Evolutionary conservation across 2,113 vertebrate species (phyloP).

Genomic region (Rafetus swinhoei): DNA sequence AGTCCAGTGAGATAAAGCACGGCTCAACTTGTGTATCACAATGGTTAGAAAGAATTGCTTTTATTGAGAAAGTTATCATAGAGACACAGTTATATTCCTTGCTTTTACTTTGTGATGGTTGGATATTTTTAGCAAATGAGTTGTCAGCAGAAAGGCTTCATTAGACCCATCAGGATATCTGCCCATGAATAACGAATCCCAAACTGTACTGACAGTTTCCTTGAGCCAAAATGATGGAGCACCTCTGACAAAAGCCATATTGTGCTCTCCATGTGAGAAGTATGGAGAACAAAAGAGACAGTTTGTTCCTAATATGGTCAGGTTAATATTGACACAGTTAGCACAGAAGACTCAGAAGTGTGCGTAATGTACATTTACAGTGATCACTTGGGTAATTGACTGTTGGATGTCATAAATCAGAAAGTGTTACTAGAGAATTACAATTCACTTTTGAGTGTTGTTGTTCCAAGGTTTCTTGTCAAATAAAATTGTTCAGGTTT

Average conservation of each 20-base stretch:
- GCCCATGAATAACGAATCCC: slow-evolving; percentile 93
- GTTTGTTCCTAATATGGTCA: slow-evolving; percentile 86
- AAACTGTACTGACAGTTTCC: slow-evolving; percentile 91
- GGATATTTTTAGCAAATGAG: slow-evolving; percentile 93
- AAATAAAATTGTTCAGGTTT: background rate
- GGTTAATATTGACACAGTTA: slow-evolving; percentile 91
- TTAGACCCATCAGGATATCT: slow-evolving; percentile 96
- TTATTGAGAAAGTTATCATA: slow-evolving; percentile 50
- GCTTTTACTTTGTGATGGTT: slow-evolving; percentile 79
- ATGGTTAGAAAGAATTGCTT: slow-evolving; percentile 56
- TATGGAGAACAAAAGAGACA: slow-evolving; percentile 82
- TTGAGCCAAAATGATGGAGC: slow-evolving; percentile 89
- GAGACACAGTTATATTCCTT: slow-evolving; percentile 64
- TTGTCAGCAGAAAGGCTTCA: slow-evolving; percentile 94
- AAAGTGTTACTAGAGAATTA: slow-evolving; percentile 34
- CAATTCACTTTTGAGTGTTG: slow-evolving; percentile 24
- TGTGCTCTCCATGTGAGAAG: slow-evolving; percentile 84
- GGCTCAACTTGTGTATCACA: slow-evolving; percentile 42
- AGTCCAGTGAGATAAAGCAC: background rate
- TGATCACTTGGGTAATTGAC: slow-evolving; percentile 63
- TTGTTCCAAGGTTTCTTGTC: slow-evolving; percentile 37
- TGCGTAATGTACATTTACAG: slow-evolving; percentile 53
- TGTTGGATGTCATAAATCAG: slow-evolving; percentile 63
- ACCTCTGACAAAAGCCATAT: slow-evolving; percentile 90
- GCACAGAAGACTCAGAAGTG: slow-evolving; percentile 68